Base-by-base conservation (phyloP, 2,797 vertebrate genomes). In the Betta splendens region DNA sequence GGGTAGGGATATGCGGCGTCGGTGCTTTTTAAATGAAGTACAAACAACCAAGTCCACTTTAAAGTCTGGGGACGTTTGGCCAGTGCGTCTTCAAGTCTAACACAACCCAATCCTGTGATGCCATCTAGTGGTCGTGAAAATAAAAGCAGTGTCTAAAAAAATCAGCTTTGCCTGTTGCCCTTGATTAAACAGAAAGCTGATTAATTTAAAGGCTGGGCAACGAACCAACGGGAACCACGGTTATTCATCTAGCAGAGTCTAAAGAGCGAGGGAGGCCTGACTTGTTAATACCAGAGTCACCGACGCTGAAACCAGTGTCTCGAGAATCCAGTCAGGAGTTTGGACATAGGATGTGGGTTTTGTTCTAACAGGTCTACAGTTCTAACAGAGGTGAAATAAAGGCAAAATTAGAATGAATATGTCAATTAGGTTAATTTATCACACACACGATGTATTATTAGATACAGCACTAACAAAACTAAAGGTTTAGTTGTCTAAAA, bases 71-170 rank as follows among this genome's bases (percentile, higher is more conserved):
- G 13, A 20, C 20, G 28, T 21, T 22, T 8, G 1, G 7, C 2
- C 21, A 12, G 2, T 5, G 1, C 10, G 7, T 0, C 1, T 33
- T 17, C 6, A 46, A 44, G 52, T 4, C 18, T 12, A 49, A 2
- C 3, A 13, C 47, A 54, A 54, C 63, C 7, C 69, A 25, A 81
- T 92, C 88, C 82, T 89, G 33, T 85, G 50, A 40, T 39, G 85
- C 86, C 91, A 89, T 84, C 90, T 83, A 69, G 80, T 84, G 90
- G 77, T 61, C 2, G 5, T 12, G 22, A n/a, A 38, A 36, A 28
- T 16, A 29, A 36, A 49, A 2, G 0, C 13, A 39, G 7, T 8
- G 26, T 17, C 7, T 26, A 40, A 13, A 18, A 6, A 8, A 7
- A 10, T 13, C 5, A 21, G n/a, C 23, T 21, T 5, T 17, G 21